Conservation (phyloP, 2,113 vertebrate species). For the Epinephelus cyanopodus region DNA sequence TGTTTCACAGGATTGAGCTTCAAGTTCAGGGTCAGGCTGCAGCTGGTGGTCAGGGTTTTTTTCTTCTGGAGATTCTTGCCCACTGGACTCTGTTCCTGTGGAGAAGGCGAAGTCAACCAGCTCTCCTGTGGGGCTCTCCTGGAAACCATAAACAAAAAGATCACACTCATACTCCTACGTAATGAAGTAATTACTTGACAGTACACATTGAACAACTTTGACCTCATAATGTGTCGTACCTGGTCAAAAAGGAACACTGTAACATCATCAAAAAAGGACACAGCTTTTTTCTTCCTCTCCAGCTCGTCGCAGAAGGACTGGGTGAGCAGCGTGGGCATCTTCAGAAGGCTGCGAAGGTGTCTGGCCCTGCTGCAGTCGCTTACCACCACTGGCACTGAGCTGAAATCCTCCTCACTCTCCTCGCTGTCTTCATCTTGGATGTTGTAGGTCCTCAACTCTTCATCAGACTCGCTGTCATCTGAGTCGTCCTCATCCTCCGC, state of each 20-base stretch:
- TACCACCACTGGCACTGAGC: constrained; percentile 90
- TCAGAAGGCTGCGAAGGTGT: constrained; percentile 94
- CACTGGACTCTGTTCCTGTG: constrained; percentile 73
- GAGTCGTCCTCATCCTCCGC: constrained; percentile 92
- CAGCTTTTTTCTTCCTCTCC: constrained; percentile 95
- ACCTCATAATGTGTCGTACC: constrained; percentile 78
- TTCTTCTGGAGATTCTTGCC: constrained; percentile 54
- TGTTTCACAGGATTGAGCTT: constrained; percentile 39
- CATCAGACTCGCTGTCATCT: constrained; percentile 95
- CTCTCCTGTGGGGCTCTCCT: constrained; percentile 97
- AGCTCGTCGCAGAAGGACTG: constrained; percentile 90
- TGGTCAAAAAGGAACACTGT: constrained; percentile 99
- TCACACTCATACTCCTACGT: background rate
- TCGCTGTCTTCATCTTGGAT: constrained; percentile 91
- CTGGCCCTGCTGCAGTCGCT: constrained; percentile 90
- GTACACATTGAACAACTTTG: background rate
- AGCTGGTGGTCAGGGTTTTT: constrained; percentile 54
- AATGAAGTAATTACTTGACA: background rate
- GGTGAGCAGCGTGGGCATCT: constrained; percentile 90
- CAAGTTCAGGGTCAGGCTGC: constrained; percentile 43
- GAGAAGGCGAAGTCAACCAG: constrained; percentile 89
- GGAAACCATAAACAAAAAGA: constrained; percentile 10
- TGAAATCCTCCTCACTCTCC: constrained; percentile 93
- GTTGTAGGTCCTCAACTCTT: constrained; percentile 94
- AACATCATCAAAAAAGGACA: constrained; percentile 97